Evolutionary conservation across 2,797 vertebrate genomes (phyloP).

Genomic region (Macroramphosus scolopax): DNA sequence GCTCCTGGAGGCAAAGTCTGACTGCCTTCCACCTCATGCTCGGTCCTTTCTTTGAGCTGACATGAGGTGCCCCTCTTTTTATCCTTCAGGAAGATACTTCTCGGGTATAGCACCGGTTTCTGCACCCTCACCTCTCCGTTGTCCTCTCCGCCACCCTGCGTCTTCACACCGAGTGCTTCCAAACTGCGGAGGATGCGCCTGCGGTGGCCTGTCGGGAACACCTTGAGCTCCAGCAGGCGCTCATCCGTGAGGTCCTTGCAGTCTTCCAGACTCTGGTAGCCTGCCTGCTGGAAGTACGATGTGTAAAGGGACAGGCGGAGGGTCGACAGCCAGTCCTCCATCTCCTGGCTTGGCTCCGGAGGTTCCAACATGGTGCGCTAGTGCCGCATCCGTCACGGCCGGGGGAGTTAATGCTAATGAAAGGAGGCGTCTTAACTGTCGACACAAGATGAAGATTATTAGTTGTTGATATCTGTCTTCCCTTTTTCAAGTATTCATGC

Average conservation of each 20-base stretch:
- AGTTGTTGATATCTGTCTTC: constrained; percentile 4
- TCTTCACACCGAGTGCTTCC: constrained; percentile 58
- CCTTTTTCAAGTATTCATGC: not conserved
- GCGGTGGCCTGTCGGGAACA: constrained; percentile 90
- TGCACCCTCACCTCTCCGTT: no score
- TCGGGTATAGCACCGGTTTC: constrained; percentile 54
- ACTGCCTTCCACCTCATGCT: constrained; percentile 20
- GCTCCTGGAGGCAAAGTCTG: constrained; percentile 54
- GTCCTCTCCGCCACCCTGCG: not conserved
- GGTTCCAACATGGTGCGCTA: constrained; percentile 75
- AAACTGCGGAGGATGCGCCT: constrained; percentile 88
- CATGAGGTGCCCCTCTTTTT: constrained; percentile 35
- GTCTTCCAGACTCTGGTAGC: constrained; percentile 78
- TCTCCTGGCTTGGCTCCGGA: constrained; percentile 62
- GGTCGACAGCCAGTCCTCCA: constrained; percentile 82
- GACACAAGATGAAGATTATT: constrained; percentile 24
- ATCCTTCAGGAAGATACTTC: constrained; percentile 59
- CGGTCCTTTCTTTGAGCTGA: constrained; percentile 22
- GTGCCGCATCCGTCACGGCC: constrained; percentile 36
- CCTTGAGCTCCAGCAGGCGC: constrained; percentile 79
- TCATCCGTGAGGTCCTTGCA: constrained; percentile 81
- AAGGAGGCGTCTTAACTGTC: constrained; percentile 15
- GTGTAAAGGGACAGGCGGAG: constrained; percentile 88
- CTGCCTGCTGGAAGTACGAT: constrained; percentile 73
- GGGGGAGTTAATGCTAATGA: not conserved